Conservation (phyloP, 1,140 invertebrate species). For the Microvelia longipes region DNA sequence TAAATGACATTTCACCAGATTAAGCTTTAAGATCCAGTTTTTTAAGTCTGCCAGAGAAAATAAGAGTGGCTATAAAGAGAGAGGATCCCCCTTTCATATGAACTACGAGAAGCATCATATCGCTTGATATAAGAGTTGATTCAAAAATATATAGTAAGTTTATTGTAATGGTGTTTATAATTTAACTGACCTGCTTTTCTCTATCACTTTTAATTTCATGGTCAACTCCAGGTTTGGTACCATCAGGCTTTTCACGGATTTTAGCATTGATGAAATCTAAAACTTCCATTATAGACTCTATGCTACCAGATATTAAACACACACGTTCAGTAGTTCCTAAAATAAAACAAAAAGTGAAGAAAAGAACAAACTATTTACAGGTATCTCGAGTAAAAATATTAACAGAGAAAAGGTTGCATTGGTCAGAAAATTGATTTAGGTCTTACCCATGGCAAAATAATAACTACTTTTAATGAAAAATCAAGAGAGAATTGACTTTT, state of each 20-base stretch:
- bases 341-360: constrained; percentile 23
- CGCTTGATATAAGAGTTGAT: too few species aligned
- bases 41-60: too few species aligned
- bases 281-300: constrained; percentile 83
- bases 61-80: too few species aligned
- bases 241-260: constrained; percentile 88
- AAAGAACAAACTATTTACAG: constrained; percentile 3
- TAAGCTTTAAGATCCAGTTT: too few species aligned
- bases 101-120: background rate
- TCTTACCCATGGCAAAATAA: too few species aligned
- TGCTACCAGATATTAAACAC: constrained; percentile 87
- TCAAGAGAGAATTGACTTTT: too few species aligned
- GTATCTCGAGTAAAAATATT: background rate
- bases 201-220: constrained; percentile 43
- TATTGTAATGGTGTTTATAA: background rate
- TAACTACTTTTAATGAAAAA: too few species aligned
- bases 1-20: too few species aligned
- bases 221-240: constrained; percentile 48
- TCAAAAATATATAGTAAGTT: background rate
- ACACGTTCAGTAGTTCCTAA: constrained; percentile 90
- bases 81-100: background rate
- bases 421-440: background rate
- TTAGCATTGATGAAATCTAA: constrained; percentile 95
- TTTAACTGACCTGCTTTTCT: constrained; percentile 48
- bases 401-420: constrained; percentile 2